These are phyloP conservation scores for Bothrops jararaca DNA, from an alignment of 2,113 vertebrate species.

Conservation along the genomic window DNA sequence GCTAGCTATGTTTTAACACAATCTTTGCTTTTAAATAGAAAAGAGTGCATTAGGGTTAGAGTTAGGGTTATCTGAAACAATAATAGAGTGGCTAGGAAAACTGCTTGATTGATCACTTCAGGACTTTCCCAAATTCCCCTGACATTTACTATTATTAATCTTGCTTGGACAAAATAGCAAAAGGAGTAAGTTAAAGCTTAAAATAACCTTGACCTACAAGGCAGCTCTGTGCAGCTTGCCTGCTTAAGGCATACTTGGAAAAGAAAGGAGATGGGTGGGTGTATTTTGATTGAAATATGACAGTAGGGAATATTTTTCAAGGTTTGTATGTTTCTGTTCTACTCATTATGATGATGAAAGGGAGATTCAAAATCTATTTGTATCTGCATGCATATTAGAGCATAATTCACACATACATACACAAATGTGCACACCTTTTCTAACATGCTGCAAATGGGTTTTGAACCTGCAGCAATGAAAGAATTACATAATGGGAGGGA, in stretches of 20 bases:
- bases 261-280: not conserved
- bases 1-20: not conserved
- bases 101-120: conserved; percentile 27
- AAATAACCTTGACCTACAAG: conserved; percentile 23
- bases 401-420: not conserved
- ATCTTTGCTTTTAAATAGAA: not conserved
- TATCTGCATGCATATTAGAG: not conserved
- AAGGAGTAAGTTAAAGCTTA: conserved; percentile 27
- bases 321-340: not conserved
- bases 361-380: not conserved
- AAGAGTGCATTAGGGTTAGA: not conserved
- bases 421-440: not conserved
- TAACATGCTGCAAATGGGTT: not conserved
- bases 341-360: not conserved
- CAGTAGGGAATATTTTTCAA: accelerated
- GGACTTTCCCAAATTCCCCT: conserved; percentile 21
- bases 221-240: not conserved
- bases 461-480: not conserved
- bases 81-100: conserved; percentile 6
- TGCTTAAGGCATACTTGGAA: not conserved
- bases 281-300: conserved; percentile 6
- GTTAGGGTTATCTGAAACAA: too few relatives aligned
- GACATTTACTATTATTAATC: conserved; percentile 30
- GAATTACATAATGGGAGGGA: not conserved
- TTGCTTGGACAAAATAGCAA: conserved; percentile 31